A percentile compares a stretch with the other conserved stretches of the same genome.
Evolutionary conservation across 2,113 vertebrate species (phyloP).

Genomic region (Odobenus rosmarus): DNA sequence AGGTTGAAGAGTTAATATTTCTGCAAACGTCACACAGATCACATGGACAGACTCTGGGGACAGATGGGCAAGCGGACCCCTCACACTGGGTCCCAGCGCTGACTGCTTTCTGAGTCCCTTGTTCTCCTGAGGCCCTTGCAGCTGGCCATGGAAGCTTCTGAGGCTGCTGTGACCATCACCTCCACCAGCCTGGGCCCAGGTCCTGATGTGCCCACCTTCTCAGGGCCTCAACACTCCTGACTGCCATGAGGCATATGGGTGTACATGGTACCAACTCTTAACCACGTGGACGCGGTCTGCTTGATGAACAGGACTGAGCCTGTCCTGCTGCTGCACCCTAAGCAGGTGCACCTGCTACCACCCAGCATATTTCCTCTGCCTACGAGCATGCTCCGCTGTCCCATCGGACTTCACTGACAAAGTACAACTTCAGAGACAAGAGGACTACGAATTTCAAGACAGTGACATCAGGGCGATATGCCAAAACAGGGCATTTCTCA

Average conservation of each 20-base stretch:
- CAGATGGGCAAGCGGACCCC: background rate
- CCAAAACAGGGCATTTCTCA: background rate
- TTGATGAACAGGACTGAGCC: too few relatives aligned
- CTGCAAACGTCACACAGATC: background rate
- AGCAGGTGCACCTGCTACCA: rapidly evolving
- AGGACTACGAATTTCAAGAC: background rate
- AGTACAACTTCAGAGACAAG: background rate
- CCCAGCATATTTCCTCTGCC: background rate
- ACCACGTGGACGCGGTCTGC: too few relatives aligned
- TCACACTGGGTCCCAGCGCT: background rate
- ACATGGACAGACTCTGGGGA: background rate
- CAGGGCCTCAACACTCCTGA: too few relatives aligned
- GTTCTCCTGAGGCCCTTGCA: background rate
- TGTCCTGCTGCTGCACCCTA: rapidly evolving
- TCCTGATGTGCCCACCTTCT: rapidly evolving
- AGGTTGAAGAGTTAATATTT: background rate
- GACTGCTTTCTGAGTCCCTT: background rate
- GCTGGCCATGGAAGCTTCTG: background rate
- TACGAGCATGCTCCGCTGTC: rapidly evolving
- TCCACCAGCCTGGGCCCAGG: too few relatives aligned
- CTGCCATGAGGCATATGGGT: rapidly evolving
- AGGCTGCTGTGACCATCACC: too few relatives aligned
- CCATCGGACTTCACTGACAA: background rate
- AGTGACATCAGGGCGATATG: background rate
- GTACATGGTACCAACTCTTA: rapidly evolving